These are phyloP conservation scores for Aethes cnicana DNA, from an alignment of 2,888 invertebrate genomes.

Conservation along the genomic window DNA sequence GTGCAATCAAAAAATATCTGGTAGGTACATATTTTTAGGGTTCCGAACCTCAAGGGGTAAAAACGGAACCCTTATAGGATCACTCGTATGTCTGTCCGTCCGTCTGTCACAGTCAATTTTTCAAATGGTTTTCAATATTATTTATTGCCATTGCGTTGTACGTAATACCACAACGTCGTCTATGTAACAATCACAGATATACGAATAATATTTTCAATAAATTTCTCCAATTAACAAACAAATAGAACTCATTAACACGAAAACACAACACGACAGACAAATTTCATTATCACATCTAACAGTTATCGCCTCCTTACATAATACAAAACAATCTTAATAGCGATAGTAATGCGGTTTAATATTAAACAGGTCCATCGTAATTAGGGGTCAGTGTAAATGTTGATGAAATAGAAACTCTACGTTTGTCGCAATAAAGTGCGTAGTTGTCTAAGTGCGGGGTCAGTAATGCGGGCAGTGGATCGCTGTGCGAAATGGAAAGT, in stretches of 20 bases:
- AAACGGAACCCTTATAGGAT: too few relatives aligned
- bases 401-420: constrained; percentile 3
- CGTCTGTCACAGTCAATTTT: too few relatives aligned
- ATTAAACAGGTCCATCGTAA: constrained; percentile 12
- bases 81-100: too few relatives aligned
- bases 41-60: too few relatives aligned
- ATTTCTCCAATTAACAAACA: background rate
- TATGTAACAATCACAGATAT: too few relatives aligned
- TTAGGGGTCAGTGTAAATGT: constrained; percentile 10
- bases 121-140: too few relatives aligned
- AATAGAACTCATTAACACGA: constrained; percentile 3
- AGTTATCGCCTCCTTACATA: constrained; percentile 2
- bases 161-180: too few relatives aligned
- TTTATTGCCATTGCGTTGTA: too few relatives aligned
- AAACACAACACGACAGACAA: background rate
- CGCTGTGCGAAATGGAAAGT: constrained; percentile 67
- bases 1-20: too few relatives aligned
- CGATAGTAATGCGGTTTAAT: constrained; percentile 13
- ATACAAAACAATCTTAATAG: constrained; percentile 4
- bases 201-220: too few relatives aligned
- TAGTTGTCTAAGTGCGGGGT: constrained; percentile 34
- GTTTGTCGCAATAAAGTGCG: constrained; percentile 9
- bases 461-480: constrained; percentile 46
- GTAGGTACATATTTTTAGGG: too few relatives aligned
- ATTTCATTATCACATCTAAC: constrained; percentile 5